A percentile compares a stretch with the other conserved stretches of the same genome.
Evolutionary conservation across 2,888 invertebrate species (phyloP).

Genomic region (Acholoe squamosa): DNA sequence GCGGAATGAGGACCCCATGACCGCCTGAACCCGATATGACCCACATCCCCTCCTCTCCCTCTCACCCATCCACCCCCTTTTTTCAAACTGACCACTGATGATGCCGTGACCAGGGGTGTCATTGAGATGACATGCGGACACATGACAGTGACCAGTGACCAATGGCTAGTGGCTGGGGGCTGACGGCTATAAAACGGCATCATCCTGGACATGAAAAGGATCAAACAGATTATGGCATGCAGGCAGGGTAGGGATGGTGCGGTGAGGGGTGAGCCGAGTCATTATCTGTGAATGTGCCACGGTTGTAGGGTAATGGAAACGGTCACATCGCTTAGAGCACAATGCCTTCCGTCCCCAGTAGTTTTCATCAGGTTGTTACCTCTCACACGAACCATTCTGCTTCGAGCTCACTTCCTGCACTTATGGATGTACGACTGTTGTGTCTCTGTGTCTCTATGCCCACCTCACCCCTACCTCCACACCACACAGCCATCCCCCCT

Average conservation of each 20-base stretch:
- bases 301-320: slow-evolving; percentile 17
- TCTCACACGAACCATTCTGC: neutral
- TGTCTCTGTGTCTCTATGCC: neutral
- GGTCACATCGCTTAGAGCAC: neutral
- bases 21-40: slow-evolving; percentile 57
- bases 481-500: no score
- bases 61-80: neutral
- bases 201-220: slow-evolving; percentile 4
- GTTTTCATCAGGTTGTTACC: slow-evolving; percentile 24
- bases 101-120: neutral
- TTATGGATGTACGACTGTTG: neutral
- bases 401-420: neutral
- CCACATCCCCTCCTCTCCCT: neutral
- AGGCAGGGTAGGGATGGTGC: neutral
- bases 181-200: neutral
- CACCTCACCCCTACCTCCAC: neutral
- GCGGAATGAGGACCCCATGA: slow-evolving; percentile 48
- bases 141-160: slow-evolving; percentile 33
- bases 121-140: neutral
- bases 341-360: neutral
- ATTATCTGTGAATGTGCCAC: slow-evolving; percentile 8
- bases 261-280: neutral
- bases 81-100: slow-evolving; percentile 29
- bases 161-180: neutral
- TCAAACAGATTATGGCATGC: neutral